Percentiles rank a stretch among this genome's conserved stretches.
Conservation (phyloP, 2,797 vertebrate species). For the Microctenopoma steveboyesi region DNA sequence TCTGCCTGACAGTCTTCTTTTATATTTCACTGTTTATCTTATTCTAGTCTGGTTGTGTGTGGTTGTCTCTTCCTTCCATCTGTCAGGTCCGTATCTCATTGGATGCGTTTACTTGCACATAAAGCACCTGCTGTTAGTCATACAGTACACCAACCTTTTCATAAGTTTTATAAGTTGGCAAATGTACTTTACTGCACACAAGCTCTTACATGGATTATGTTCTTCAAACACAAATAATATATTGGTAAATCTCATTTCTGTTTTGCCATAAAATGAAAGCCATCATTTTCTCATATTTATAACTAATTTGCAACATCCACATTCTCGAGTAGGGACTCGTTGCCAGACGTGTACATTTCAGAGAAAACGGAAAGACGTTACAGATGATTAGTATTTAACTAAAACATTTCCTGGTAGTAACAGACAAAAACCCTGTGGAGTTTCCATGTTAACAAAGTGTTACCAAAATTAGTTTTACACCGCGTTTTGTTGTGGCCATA, state of each 20-base stretch:
- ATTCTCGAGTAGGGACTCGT: not conserved
- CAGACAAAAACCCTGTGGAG: conserved; percentile 7
- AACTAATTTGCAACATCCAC: not conserved
- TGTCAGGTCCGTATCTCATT: not conserved
- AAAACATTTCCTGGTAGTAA: too few species aligned
- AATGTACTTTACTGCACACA: not conserved
- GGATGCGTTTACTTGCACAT: conserved; percentile 35
- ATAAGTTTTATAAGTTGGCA: not conserved
- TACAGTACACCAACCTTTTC: not conserved
- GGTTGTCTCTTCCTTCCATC: not conserved
- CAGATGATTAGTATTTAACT: too few species aligned
- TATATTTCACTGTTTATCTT: conserved; percentile 42
- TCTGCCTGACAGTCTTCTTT: conserved; percentile 2
- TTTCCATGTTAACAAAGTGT: not conserved
- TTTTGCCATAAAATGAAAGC: not conserved
- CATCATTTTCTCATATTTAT: not conserved
- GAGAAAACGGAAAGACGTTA: too few species aligned
- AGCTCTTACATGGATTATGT: not conserved
- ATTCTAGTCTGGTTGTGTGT: not conserved
- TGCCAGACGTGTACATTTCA: not conserved
- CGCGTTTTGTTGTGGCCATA: too few species aligned
- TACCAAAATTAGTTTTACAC: not conserved
- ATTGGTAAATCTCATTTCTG: not conserved
- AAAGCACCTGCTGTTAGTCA: not conserved
- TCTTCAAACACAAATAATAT: not conserved